Evolutionary conservation across 2,113 vertebrate species (phyloP).

Genomic region (Poicephalus gulielmi): DNA sequence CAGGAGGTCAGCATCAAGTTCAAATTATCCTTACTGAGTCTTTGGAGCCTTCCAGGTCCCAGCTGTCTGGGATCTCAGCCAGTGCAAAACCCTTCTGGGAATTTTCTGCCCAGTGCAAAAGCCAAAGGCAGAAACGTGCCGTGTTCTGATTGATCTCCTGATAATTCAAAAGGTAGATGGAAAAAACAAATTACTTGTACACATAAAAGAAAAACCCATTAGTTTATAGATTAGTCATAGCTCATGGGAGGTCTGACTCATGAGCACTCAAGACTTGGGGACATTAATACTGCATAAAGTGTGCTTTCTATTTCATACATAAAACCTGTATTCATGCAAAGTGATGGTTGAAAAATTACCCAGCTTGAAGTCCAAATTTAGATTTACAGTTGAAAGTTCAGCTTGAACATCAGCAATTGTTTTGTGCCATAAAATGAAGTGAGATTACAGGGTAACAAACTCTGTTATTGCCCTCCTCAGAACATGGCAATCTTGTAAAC

Average conservation of each 20-base stretch:
- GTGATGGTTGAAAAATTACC: not conserved
- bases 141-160: slow-evolving; percentile 1
- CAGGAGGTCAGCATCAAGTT: not conserved
- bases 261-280: not conserved
- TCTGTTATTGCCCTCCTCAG: not conserved
- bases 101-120: slow-evolving; percentile 1
- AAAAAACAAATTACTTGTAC: slow-evolving; percentile 6
- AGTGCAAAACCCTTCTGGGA: not conserved
- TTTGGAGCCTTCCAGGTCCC: not conserved
- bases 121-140: slow-evolving; percentile 1
- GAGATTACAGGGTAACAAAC: not conserved
- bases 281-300: not conserved
- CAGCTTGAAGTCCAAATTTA: not conserved
- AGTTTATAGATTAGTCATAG: slow-evolving; percentile 26
- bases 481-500: not conserved
- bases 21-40: not conserved
- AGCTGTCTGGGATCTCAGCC: slow-evolving; percentile 34
- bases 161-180: slow-evolving; percentile 36
- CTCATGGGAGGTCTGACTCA: slow-evolving; percentile 52
- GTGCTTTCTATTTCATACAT: not conserved
- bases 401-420: not conserved
- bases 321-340: not conserved
- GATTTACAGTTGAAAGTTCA: not conserved
- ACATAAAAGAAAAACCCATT: not conserved
- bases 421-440: not conserved